phyloP scores from a whole-genome alignment of 2,113 vertebrate genomes.

The Anthoscopus minutus region DNA sequence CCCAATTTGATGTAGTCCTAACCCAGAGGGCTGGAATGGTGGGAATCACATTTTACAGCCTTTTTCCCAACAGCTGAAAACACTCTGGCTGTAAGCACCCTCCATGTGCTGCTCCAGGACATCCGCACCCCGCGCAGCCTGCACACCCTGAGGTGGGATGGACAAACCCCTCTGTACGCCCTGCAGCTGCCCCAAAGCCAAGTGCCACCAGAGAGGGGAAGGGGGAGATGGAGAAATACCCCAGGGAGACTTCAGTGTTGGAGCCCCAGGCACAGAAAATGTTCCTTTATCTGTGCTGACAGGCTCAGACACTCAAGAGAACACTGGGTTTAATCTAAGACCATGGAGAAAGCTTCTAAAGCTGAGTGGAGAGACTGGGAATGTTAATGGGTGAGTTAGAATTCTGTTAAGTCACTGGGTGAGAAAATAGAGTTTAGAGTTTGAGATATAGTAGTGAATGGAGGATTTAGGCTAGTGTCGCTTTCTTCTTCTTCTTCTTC shows the following conservation, averaged over 20 bases:
- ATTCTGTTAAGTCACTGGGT: no score
- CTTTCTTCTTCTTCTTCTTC: no score
- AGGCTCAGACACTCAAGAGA: no score
- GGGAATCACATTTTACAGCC: slow-evolving; percentile 5
- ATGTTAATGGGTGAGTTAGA: no score
- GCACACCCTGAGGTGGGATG: background rate
- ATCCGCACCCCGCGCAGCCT: background rate
- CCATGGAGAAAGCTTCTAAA: no score
- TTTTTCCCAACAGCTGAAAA: slow-evolving; percentile 37
- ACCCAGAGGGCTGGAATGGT: background rate
- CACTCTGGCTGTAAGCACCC: background rate
- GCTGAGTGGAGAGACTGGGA: no score
- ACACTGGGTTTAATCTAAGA: no score
- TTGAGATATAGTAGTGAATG: no score
- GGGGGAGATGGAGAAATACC: background rate
- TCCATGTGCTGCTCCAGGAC: background rate
- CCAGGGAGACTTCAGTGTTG: background rate
- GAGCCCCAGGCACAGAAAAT: no score
- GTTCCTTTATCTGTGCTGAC: no score
- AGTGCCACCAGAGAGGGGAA: background rate
- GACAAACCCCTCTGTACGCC: background rate
- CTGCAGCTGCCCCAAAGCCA: background rate
- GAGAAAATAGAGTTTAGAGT: no score
- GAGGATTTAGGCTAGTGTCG: no score
- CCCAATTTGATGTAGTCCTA: background rate